Conservation (phyloP, 1,140 invertebrate genomes). For the Macrosteles quadrilineatus region DNA sequence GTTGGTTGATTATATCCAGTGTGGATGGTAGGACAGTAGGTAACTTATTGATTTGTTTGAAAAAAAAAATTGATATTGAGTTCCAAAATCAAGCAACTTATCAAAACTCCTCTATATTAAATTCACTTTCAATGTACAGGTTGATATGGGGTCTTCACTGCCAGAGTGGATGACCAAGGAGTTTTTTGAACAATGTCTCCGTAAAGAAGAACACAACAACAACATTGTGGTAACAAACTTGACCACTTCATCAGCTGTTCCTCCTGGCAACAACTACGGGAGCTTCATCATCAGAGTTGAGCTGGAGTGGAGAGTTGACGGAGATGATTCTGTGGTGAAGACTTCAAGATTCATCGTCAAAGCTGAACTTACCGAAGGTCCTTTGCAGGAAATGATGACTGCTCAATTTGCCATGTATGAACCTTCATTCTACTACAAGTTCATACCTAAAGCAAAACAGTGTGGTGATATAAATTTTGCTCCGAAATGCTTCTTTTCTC, state of each 20-base stretch:
- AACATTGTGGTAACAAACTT: not conserved
- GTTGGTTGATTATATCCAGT: no score
- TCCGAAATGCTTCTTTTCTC: not conserved
- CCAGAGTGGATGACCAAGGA: not conserved
- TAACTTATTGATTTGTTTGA: no score
- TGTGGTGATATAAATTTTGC: not conserved
- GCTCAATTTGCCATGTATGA: not conserved
- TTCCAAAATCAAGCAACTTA: no score
- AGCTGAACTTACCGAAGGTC: not conserved
- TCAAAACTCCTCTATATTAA: no score
- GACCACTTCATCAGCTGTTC: not conserved
- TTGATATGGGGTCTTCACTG: not conserved
- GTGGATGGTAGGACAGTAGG: no score
- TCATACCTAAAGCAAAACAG: not conserved
- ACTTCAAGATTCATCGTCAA: not conserved
- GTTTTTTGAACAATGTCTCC: not conserved
- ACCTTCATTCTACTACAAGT: not conserved
- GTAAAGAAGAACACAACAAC: not conserved
- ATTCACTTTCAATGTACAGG: no score
- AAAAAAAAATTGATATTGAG: no score
- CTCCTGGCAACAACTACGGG: constrained; percentile 8
- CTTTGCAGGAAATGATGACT: not conserved
- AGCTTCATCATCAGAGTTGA: constrained; percentile 5
- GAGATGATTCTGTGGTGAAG: not conserved
- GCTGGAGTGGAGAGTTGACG: not conserved